Conservation (phyloP, 2,797 vertebrate species). For the Rhinophrynus dorsalis region DNA sequence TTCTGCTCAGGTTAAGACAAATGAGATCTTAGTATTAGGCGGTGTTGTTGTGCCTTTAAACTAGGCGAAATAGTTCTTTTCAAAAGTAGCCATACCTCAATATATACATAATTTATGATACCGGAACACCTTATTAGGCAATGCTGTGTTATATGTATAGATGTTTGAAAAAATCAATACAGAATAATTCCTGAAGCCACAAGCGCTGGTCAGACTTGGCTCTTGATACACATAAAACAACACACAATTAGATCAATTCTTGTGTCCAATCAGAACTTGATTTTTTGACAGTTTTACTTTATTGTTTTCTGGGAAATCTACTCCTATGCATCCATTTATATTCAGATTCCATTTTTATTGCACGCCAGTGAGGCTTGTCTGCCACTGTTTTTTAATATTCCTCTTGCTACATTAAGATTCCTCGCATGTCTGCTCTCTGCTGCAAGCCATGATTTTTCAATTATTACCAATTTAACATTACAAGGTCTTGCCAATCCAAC, state of each 20-base stretch:
- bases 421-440: not conserved
- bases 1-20: no score
- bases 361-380: not conserved
- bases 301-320: no score
- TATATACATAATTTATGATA: no score
- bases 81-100: no score
- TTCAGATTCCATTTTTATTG: constrained; percentile 11
- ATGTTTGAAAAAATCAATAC: not conserved
- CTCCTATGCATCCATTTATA: not conserved
- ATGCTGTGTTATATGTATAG: not conserved
- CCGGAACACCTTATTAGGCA: not conserved
- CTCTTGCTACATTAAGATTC: not conserved
- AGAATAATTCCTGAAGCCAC: no score
- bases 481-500: not conserved
- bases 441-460: not conserved
- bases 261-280: not conserved
- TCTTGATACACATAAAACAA: not conserved
- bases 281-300: not conserved
- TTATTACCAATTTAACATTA: not conserved
- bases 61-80: no score
- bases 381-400: not conserved
- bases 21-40: no score
- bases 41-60: no score
- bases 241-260: not conserved
- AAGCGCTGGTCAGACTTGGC: not conserved